Evolutionary conservation across 1,140 invertebrate species (phyloP).

Genomic region (Belonocnema kinseyi): DNA sequence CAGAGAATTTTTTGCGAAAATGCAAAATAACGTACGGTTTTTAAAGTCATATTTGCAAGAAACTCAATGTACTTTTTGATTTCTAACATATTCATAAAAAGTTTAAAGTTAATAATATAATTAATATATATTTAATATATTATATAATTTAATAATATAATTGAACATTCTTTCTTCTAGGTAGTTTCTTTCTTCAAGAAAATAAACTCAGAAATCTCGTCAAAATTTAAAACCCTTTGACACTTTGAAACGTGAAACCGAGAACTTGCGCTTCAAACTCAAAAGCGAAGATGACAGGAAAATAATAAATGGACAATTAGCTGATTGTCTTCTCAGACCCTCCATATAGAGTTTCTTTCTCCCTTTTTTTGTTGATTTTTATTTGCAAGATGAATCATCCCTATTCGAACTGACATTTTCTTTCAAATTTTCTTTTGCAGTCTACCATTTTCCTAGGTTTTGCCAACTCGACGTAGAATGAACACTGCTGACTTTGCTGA

Average conservation of each 20-base stretch:
- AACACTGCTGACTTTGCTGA: background rate
- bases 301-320: constrained; percentile 2
- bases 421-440: background rate
- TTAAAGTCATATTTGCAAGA: too few relatives aligned
- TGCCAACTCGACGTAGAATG: background rate
- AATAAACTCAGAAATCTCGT: constrained; percentile 24
- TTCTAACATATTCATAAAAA: too few relatives aligned
- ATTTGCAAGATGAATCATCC: background rate
- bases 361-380: background rate
- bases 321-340: background rate
- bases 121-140: too few relatives aligned
- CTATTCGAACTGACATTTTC: background rate
- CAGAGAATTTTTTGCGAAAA: too few relatives aligned
- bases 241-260: background rate
- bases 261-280: constrained; percentile 15
- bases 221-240: constrained; percentile 1
- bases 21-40: too few relatives aligned
- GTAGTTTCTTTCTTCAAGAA: constrained; percentile 1
- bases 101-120: too few relatives aligned
- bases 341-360: background rate
- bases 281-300: constrained; percentile 12
- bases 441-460: background rate
- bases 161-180: background rate
- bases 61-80: too few relatives aligned
- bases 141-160: too few relatives aligned